Conservation (phyloP, 2,888 invertebrate genomes). For the Megalurothrips usitatus region DNA sequence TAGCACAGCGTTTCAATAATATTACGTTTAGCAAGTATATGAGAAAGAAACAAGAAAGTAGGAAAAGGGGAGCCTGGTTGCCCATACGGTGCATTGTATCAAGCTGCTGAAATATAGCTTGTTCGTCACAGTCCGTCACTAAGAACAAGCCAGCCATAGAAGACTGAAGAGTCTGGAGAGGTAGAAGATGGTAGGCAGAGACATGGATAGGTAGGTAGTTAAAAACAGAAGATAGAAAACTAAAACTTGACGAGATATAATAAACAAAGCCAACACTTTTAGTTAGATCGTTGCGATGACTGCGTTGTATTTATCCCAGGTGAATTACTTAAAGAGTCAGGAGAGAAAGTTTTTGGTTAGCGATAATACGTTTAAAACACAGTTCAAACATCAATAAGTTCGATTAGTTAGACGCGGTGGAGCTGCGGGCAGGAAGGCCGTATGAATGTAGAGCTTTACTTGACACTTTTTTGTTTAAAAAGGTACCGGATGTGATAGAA, state of each 20-base stretch:
- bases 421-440: slow-evolving; percentile 17
- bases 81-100: slow-evolving; percentile 17
- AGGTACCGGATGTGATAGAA: no score
- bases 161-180: not conserved
- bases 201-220: not conserved
- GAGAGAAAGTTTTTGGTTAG: slow-evolving; percentile 7
- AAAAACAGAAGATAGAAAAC: not conserved
- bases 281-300: slow-evolving; percentile 18
- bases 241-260: not conserved
- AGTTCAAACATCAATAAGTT: not conserved
- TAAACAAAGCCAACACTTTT: slow-evolving; percentile 6
- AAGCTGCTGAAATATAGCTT: slow-evolving; percentile 1
- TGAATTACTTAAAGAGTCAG: slow-evolving; percentile 10
- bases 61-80: slow-evolving; percentile 18
- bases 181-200: not conserved
- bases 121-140: not conserved
- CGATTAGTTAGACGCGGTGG: slow-evolving; percentile 14
- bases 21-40: slow-evolving; percentile 29
- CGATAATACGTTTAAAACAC: slow-evolving; percentile 16
- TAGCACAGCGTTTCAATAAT: slow-evolving; percentile 28
- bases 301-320: slow-evolving; percentile 18
- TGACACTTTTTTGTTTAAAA: no score
- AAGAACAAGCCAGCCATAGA: slow-evolving; percentile 9
- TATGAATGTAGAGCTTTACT: not conserved
- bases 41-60: slow-evolving; percentile 27